Evolutionary conservation across 2,888 invertebrate species (phyloP), one percentile per base, ranked within the genome.

Genomic region (Ichneumoninae sp.): DNA sequence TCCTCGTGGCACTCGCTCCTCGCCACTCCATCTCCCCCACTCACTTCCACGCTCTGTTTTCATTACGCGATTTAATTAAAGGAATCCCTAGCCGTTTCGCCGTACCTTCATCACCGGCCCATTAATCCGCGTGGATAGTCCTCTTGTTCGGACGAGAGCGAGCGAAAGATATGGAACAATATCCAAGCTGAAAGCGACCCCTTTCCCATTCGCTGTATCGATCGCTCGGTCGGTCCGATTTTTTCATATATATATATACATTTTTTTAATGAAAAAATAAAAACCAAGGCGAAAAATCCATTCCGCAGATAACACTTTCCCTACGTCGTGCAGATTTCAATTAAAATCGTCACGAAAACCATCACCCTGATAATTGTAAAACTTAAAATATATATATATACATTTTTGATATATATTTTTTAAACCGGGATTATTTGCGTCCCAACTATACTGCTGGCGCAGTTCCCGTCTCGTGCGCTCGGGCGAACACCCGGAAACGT

Each of bases 51-150:
- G 22, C 54, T 40, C 10, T 44, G 60, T 70, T 52, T 77, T 82
- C 65, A 57, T 82, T 66, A 36, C 22, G 66, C 71, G 47, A 66
- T 82, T 82, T 77, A 82, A 77, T 82, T 77, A 77, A 71, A 77
- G 52, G 71, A 66, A 82, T 62, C 52, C 70, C 16, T 30, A 22
- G 19, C 19, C 47, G 33, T 26, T 57, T 57, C 57, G 47, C 57
- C 19, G 54, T 57, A 52, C 71, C 66, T 77, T 71, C 66, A 60
- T 77, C 47, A 52, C 47, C 26, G 66, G 36, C 26, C 36, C 76
- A 68, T 82, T 66, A 77, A 77, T 82, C 77, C 62, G 13, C 52
- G 44, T 22, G 47, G 33, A 16, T 26, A 26, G 57, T 33, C 40
- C n/a, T 60, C 33, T 68, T 71, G 57, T 66, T 52, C 71, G 50